phyloP scores from a whole-genome alignment of 2,797 vertebrate species.

The Paedocypris micromegethes region DNA sequence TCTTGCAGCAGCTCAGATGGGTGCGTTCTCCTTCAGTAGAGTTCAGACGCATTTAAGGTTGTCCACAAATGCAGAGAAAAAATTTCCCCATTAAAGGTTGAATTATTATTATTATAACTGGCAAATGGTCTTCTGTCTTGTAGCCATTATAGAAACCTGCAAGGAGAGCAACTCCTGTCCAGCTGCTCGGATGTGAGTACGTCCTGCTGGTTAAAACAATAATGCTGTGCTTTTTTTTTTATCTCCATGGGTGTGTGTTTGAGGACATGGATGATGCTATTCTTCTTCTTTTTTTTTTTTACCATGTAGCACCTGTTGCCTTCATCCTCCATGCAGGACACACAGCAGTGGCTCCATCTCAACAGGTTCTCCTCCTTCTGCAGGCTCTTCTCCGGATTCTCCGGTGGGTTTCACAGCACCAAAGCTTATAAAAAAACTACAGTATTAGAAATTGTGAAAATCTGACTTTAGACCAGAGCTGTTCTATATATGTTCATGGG shows the following conservation, averaged over 20 bases:
- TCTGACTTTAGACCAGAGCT: too few relatives aligned
- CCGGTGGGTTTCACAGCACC: constrained; percentile 64
- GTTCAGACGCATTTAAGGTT: too few relatives aligned
- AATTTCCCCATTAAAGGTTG: background rate
- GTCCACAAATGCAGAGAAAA: background rate
- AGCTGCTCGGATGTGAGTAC: constrained; percentile 85
- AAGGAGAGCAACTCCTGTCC: constrained; percentile 73
- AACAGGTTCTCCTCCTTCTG: constrained; percentile 88
- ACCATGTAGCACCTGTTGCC: constrained; percentile 84
- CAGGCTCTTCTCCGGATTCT: constrained; percentile 86
- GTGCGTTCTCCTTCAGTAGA: constrained; percentile 64
- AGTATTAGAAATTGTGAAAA: too few relatives aligned
- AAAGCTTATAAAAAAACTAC: too few relatives aligned
- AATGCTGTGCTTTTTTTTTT: constrained; percentile 57
- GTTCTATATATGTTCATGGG: background rate
- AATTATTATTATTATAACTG: background rate
- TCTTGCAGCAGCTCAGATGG: constrained; percentile 78
- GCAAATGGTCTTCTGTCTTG: constrained; percentile 39
- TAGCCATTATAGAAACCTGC: constrained; percentile 75
- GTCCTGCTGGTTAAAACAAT: constrained; percentile 50
- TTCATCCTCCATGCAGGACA: constrained; percentile 81
- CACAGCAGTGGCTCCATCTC: constrained; percentile 87
- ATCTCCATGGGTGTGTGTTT: constrained; percentile 60
- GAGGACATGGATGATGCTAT: constrained; percentile 61
- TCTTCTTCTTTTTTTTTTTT: constrained; percentile 81